Base-by-base conservation (phyloP, 2,888 invertebrate species). In the Microctonus aethiopoides region DNA sequence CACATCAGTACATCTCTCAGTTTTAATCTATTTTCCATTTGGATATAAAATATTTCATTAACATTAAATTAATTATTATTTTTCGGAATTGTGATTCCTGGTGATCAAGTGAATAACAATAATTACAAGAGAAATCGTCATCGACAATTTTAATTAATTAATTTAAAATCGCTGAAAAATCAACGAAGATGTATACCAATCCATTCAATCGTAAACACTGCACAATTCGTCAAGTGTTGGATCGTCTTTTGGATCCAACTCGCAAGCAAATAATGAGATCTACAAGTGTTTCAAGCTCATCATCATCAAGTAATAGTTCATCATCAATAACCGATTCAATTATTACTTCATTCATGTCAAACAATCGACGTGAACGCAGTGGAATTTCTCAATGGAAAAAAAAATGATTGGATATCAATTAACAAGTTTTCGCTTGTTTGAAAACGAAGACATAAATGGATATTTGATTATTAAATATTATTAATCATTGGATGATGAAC, bases 201-300 rank as follows among this genome's bases (percentile, higher is more conserved):
- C 92, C 92, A 67, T 92, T 92, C 82, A 91, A 92, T 76, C 89
- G 92, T 76, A 92, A 92, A 78, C 92, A 92, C 83, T 91, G 91
- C 16, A 90, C 90, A 68, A 88, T 92, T 82, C 89, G 91, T 78
- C 91, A 92, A 81, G 89, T 91, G 79, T 87, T 92, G 79, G 92
- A 92, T 82, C 89, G 89, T 71, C 87, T 92, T 72, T 87, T 92
- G 75, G 89, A 88, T 67, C 89, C 89, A n/a, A 80, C 80, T 34
- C 84, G 77, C 68, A 81, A 77, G 36, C 78, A 83, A 2, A 84
- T 86, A 56, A 77, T 80, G 11, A 78, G 85, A 34, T 85, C 84
- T 3, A 84, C 82, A 66, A 85, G 85, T 64, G 78, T 86, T 5
- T 81, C 81, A 3, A 85, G 84, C 54, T 81, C 82, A 11, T 77